Conservation (phyloP, 2,113 vertebrate species). For the Rhagologus leucostigma region DNA sequence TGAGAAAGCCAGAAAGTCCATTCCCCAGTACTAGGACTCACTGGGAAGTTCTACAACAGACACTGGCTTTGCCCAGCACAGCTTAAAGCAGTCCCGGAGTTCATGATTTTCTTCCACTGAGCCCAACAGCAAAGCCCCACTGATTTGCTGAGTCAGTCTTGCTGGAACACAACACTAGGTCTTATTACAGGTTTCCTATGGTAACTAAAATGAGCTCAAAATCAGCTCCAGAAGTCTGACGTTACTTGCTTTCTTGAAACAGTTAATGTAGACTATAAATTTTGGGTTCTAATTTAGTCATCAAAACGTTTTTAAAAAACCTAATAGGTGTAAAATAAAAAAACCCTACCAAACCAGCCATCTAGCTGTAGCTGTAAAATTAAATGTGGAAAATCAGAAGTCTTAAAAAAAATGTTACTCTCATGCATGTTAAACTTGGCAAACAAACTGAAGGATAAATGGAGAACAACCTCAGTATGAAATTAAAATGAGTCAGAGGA, state of each 20-base stretch:
- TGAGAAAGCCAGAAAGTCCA: neutral
- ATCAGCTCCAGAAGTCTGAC: neutral
- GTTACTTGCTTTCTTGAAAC: neutral
- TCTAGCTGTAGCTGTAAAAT: slow-evolving; percentile 6
- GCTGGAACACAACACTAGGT: neutral
- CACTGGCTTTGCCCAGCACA: neutral
- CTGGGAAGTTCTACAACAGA: neutral
- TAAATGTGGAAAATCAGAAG: slow-evolving; percentile 34
- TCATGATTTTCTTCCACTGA: neutral
- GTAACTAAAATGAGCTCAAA: neutral
- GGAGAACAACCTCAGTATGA: slow-evolving; percentile 48
- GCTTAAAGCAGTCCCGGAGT: neutral
- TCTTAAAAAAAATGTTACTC: slow-evolving; percentile 50
- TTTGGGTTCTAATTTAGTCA: neutral
- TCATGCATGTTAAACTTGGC: slow-evolving; percentile 59
- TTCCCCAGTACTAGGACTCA: neutral
- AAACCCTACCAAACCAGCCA: slow-evolving; percentile 38
- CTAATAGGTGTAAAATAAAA: neutral
- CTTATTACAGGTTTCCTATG: neutral
- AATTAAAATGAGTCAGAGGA: slow-evolving; percentile 28
- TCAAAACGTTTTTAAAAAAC: slow-evolving; percentile 1
- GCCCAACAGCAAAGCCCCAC: neutral
- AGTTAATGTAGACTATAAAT: neutral
- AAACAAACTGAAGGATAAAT: slow-evolving; percentile 57
- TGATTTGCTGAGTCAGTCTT: neutral